Conservation (phyloP, 2,888 invertebrate species). For the Dyspetes luteomarginatus region DNA sequence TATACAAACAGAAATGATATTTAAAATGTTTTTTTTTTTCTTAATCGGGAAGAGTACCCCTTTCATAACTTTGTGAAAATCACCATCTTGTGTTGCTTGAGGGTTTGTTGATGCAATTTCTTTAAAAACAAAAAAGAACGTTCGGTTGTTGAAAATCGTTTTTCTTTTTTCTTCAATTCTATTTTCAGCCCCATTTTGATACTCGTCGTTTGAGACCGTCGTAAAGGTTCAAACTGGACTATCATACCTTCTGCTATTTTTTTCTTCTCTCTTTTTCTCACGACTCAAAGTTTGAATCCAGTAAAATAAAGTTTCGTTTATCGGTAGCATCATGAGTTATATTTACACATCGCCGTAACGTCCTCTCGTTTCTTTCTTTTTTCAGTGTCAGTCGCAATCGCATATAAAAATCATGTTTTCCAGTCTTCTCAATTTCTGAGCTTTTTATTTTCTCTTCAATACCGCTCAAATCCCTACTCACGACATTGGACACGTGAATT, state of each 20-base stretch:
- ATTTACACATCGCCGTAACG: constrained; percentile 46
- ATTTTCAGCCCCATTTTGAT: neutral
- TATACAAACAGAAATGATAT: too few relatives aligned
- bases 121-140: neutral
- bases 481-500: neutral
- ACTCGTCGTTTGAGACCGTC: neutral
- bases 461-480: neutral
- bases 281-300: constrained; percentile 31
- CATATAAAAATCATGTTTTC: constrained; percentile 62
- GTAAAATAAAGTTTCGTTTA: constrained; percentile 51
- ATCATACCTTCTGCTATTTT: neutral
- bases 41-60: too few relatives aligned
- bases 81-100: too few relatives aligned
- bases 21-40: too few relatives aligned
- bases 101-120: too few relatives aligned
- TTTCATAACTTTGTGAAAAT: too few relatives aligned
- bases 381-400: constrained; percentile 57
- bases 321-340: constrained; percentile 56
- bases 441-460: neutral
- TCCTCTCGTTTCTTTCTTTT: constrained; percentile 1
- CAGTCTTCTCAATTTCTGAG: constrained; percentile 20
- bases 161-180: constrained; percentile 24
- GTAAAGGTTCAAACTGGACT: neutral
- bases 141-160: neutral
- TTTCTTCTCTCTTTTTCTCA: neutral